These are phyloP conservation scores for Ormia ochracea DNA, from an alignment of 2,888 invertebrate species.

Conservation along the genomic window DNA sequence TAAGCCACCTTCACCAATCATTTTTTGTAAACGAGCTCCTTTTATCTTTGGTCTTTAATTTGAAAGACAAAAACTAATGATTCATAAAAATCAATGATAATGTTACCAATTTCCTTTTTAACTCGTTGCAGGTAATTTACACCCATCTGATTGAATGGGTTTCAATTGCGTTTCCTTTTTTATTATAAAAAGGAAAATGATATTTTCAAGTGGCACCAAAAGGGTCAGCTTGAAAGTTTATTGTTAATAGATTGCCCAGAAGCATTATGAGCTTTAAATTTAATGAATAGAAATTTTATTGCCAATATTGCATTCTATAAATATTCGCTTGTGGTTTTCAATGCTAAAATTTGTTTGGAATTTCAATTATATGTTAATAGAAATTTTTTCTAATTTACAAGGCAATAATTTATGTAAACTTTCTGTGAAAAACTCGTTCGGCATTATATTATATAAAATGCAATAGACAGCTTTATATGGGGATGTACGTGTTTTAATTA, in stretches of 20 bases:
- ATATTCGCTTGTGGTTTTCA: no score
- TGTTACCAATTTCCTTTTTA: slow-evolving; percentile 54
- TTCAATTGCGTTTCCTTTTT: slow-evolving; percentile 9
- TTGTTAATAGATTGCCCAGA: background rate
- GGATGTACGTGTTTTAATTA: no score
- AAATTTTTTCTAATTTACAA: no score
- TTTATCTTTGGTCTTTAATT: background rate
- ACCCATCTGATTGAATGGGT: slow-evolving; percentile 1
- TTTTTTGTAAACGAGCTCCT: slow-evolving; percentile 16
- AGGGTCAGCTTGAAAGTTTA: background rate
- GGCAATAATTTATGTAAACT: no score
- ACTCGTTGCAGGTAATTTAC: slow-evolving; percentile 41
- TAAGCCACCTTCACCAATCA: background rate
- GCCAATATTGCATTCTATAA: no score
- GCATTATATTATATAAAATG: no score
- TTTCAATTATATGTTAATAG: no score
- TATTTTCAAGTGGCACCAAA: background rate
- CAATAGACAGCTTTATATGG: no score
- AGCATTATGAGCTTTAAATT: background rate
- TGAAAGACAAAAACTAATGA: slow-evolving; percentile 18
- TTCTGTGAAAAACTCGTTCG: no score
- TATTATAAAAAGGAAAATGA: background rate
- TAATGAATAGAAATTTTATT: no score
- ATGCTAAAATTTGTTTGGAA: no score
- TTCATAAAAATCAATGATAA: slow-evolving; percentile 53